A percentile compares a stretch with the other conserved stretches of the same genome.
Conservation (phyloP, 2,113 vertebrate species). For the Aepyceros melampus region DNA sequence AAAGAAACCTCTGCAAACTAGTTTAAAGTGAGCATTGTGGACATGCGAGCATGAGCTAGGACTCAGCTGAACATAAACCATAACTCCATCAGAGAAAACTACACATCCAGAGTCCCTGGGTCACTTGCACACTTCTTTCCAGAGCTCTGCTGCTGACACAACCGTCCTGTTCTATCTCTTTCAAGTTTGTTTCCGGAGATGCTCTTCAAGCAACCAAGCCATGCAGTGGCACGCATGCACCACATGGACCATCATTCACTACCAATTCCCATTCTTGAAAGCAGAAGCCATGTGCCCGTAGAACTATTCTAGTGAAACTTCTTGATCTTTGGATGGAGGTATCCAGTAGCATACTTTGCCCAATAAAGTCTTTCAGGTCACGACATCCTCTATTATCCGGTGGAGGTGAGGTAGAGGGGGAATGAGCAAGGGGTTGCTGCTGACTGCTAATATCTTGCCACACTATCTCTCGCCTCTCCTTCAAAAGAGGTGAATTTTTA, state of each 20-base stretch:
- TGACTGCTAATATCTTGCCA: neutral
- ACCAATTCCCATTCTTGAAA: neutral
- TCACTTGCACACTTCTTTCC: neutral
- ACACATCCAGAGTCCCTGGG: neutral
- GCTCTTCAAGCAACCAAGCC: neutral
- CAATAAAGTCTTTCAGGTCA: neutral
- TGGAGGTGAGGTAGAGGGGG: rapidly evolving
- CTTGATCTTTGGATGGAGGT: neutral
- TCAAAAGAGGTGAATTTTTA: neutral
- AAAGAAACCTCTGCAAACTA: no score
- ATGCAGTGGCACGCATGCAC: neutral
- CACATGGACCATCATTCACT: neutral
- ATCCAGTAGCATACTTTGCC: neutral
- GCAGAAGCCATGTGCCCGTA: neutral
- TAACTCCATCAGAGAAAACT: neutral
- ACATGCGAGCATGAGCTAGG: neutral
- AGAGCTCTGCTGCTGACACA: neutral
- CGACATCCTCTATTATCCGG: neutral
- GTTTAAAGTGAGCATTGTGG: neutral
- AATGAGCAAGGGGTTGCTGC: neutral
- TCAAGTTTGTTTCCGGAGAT: neutral
- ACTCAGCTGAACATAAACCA: neutral
- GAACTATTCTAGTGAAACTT: neutral
- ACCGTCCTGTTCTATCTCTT: neutral
- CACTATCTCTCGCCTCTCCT: neutral